Percentiles rank a stretch among this genome's conserved stretches.
Conservation (phyloP, 2,797 vertebrate species). For the Peromyscus attwateri region DNA sequence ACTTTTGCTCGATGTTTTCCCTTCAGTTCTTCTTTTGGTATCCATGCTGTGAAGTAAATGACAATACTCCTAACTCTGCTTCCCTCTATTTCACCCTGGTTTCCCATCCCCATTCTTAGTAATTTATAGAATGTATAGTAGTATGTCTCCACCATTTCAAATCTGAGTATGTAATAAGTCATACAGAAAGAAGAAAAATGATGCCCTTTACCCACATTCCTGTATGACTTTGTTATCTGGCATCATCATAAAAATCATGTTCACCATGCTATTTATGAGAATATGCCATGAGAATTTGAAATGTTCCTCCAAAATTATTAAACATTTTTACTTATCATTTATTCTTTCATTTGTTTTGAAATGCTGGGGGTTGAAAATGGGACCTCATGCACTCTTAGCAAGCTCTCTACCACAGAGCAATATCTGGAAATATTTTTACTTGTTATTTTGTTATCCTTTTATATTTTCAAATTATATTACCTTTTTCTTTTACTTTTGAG, state of each 20-base stretch:
- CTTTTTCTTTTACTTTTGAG: neutral
- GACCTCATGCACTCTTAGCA: neutral
- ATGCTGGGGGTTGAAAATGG: neutral
- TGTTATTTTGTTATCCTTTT: neutral
- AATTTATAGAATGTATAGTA: conserved; percentile 22
- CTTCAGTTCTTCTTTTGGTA: neutral
- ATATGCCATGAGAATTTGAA: neutral
- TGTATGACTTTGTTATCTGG: neutral
- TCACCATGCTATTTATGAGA: neutral
- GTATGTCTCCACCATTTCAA: neutral
- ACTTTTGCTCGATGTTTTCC: neutral
- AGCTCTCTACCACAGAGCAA: neutral
- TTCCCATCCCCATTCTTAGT: neutral
- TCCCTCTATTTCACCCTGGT: neutral
- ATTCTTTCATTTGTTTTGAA: neutral
- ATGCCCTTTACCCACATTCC: neutral
- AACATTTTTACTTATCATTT: neutral
- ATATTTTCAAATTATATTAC: neutral
- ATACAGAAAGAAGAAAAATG: neutral
- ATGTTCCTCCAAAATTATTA: neutral
- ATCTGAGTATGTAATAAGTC: neutral
- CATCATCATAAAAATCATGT: neutral
- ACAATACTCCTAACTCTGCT: neutral
- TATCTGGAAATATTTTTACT: neutral
- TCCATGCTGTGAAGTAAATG: neutral